These are phyloP conservation scores for Lates japonicus DNA, from an alignment of 2,797 vertebrate species.

Conservation along the genomic window DNA sequence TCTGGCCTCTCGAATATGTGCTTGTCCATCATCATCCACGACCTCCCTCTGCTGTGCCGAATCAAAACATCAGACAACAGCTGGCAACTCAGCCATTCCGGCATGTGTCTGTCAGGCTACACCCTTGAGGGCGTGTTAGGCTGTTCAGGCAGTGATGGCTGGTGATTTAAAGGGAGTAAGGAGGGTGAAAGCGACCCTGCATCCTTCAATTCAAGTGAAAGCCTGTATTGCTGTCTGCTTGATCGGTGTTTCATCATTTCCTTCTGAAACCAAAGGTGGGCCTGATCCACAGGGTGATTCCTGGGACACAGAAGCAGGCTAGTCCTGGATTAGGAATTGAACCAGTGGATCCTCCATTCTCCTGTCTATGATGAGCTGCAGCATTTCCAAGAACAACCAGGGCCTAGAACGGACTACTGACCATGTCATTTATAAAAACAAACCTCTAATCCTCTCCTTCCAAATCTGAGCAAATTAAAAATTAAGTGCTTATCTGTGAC, in stretches of 20 bases:
- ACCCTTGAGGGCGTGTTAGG: conserved; percentile 52
- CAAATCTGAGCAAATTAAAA: conserved; percentile 11
- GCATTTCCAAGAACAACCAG: background rate
- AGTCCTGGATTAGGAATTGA: conserved; percentile 54
- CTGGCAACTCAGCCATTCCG: conserved; percentile 60
- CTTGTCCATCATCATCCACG: conserved; percentile 35
- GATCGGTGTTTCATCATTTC: conserved; percentile 32
- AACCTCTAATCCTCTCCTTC: background rate
- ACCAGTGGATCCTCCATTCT: conserved; percentile 32
- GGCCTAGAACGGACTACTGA: background rate
- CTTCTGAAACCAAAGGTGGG: conserved; percentile 1
- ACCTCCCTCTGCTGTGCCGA: conserved; percentile 18
- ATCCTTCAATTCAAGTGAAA: conserved; percentile 1
- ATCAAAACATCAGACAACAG: conserved; percentile 73
- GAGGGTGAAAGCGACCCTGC: background rate
- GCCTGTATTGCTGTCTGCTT: conserved; percentile 13
- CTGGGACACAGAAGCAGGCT: conserved; percentile 32
- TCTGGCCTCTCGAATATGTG: conserved; percentile 36
- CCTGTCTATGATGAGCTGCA: conserved; percentile 29
- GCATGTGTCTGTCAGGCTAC: conserved; percentile 59
- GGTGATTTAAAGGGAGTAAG: background rate
- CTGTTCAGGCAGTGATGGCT: conserved; percentile 22
- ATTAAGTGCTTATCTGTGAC: background rate
- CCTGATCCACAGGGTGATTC: conserved; percentile 13
- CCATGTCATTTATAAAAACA: background rate